Base-by-base conservation (phyloP, 2,888 invertebrate genomes). In the Sarcophaga carnaria region DNA sequence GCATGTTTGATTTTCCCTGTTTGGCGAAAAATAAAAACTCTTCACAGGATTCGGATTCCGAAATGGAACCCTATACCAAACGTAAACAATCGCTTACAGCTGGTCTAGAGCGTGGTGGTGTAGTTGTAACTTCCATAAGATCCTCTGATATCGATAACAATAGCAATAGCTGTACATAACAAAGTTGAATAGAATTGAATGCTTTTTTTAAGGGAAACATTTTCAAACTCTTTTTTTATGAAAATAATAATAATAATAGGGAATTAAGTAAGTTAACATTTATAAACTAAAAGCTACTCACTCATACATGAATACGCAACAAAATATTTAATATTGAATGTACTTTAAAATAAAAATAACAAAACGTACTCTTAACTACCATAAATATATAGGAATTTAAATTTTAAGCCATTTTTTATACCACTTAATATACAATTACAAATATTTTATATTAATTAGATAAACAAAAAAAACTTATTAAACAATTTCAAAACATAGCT, bases 1-100 rank as follows among this genome's bases (percentile, higher is more conserved):
- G 92, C 62, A 91, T 94, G 88, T 94, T 94, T 88, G 94, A 95
- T 82, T 95, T 95, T 90, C 93, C 93, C 6, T 93, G 93, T 67
- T 87, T 92, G 20, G 89, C 92, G 20, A 90, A 89, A 71, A 89
- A 89, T 59, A 87, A 89, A 74, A 90, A 91, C 25, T 87, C 89
- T 63, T 88, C 90, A 69, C 64, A 88, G 20, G 90, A 91, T 69
- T 90, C 90, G 3, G 92, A 92, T 80, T 90, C 92, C 2, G 92
- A 92, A 88, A 76, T 91, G 89, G 91, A 92, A 74, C 89, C 91
- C 63, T 91, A 91, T 87, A 90, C 90, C 86, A 91, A 91, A 87
- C 90, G 92, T n/a, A 92, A 91, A 80, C 90, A 92, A 88, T 92
- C 92, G 37, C 88, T 92, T 5, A 90, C 91, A 6, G 88, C 82